A percentile compares a stretch with the other conserved stretches of the same genome.
Conservation (phyloP, 2,888 invertebrate genomes). For the Acanthosepion pharaonis region DNA sequence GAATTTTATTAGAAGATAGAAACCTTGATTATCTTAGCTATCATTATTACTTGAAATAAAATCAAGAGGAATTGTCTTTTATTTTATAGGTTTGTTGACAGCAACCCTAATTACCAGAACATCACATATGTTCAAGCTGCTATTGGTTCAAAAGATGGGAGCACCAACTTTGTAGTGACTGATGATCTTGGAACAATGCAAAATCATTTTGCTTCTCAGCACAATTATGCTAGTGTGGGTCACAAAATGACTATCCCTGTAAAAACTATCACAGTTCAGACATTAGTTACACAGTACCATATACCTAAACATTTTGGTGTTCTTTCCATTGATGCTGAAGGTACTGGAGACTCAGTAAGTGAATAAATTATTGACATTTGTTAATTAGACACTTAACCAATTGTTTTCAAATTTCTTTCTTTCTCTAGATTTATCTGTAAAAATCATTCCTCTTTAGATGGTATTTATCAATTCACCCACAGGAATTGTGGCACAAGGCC, state of each 20-base stretch:
- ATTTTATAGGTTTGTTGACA: constrained; percentile 55
- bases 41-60: neutral
- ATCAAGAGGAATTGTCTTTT: neutral
- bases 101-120: constrained; percentile 57
- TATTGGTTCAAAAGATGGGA: constrained; percentile 58
- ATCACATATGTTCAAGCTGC: constrained; percentile 60
- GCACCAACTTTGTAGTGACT: constrained; percentile 57
- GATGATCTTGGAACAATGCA: constrained; percentile 59
- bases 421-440: too few species aligned
- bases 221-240: constrained; percentile 48
- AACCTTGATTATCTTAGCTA: too few species aligned
- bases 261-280: constrained; percentile 58
- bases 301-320: constrained; percentile 64
- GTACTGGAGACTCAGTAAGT: constrained; percentile 62
- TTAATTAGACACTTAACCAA: neutral
- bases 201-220: constrained; percentile 53
- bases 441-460: too few species aligned
- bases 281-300: constrained; percentile 57
- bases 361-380: neutral
- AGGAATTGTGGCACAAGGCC: too few species aligned
- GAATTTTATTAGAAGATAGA: too few species aligned
- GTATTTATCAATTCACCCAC: too few species aligned
- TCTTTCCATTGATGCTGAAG: constrained; percentile 68
- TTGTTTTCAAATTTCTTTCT: neutral
- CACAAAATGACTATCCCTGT: constrained; percentile 54